phyloP scores from a whole-genome alignment of 2,797 vertebrate genomes.

The Amazona ochrocephala region DNA sequence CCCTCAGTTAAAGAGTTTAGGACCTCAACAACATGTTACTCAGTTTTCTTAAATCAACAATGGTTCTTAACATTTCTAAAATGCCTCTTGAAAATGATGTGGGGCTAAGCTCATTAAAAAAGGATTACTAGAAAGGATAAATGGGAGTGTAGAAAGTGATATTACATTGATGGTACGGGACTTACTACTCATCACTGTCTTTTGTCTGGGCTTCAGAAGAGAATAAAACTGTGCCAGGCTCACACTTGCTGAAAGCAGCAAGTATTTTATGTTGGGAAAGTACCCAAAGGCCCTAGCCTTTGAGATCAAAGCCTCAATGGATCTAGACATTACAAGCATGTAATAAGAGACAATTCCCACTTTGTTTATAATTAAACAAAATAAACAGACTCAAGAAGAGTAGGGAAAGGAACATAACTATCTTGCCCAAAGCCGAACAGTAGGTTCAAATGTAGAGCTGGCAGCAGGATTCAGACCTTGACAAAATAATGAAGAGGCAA shows the following conservation, averaged over 20 bases:
- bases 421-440: not conserved
- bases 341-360: not conserved
- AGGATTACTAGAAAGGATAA: not conserved
- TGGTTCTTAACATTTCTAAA: not conserved
- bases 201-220: not conserved
- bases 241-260: not conserved
- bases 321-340: not conserved
- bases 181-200: not conserved
- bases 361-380: constrained; percentile 7
- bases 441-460: not conserved
- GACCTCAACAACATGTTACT: not conserved
- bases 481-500: not conserved
- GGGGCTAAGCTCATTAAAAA: not conserved
- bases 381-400: not conserved
- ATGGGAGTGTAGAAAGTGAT: not conserved
- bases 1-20: not conserved
- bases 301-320: constrained; percentile 28
- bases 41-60: not conserved
- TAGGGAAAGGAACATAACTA: not conserved
- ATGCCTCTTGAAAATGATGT: not conserved
- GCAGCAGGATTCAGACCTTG: not conserved
- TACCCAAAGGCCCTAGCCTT: not conserved
- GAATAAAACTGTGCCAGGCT: not conserved
- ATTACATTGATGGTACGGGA: not conserved
- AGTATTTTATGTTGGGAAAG: not conserved